These are phyloP conservation scores for Aptenodytes forsteri DNA, from an alignment of 2,113 vertebrate genomes.

Conservation along the genomic window DNA sequence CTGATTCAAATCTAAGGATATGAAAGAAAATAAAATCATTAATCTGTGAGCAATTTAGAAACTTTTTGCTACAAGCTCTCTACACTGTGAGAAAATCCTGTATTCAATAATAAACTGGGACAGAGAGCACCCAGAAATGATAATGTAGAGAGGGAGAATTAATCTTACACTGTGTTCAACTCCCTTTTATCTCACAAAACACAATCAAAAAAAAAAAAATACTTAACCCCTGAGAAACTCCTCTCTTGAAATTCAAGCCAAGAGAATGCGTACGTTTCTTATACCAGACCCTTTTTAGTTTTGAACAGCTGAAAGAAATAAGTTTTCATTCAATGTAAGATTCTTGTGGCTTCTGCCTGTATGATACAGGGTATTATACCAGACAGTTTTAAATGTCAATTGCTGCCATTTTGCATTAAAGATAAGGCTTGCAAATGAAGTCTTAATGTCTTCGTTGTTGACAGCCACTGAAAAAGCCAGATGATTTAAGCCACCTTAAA, in stretches of 20 bases:
- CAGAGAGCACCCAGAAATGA: background rate
- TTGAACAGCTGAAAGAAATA: background rate
- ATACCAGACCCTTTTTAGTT: background rate
- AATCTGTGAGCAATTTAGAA: background rate
- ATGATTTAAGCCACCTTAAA: conserved; percentile 66
- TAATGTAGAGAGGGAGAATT: background rate
- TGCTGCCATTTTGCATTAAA: conserved; percentile 71
- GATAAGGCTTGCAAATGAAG: conserved; percentile 65
- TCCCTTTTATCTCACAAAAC: background rate
- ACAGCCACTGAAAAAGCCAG: conserved; percentile 42
- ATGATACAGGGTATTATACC: background rate
- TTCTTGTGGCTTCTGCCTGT: background rate
- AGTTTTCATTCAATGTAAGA: background rate
- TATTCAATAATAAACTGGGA: background rate
- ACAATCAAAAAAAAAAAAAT: background rate
- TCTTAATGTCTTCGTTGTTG: conserved; percentile 72
- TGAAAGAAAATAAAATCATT: conserved; percentile 26
- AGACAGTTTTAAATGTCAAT: conserved; percentile 68
- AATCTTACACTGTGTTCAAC: background rate
- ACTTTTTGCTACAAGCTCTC: background rate
- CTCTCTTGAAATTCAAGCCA: background rate
- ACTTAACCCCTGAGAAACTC: background rate
- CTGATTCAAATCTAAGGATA: background rate
- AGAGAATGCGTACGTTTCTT: background rate
- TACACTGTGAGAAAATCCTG: background rate